Base-by-base conservation (phyloP, 2,113 vertebrate genomes). In the Nothobranchius furzeri region DNA sequence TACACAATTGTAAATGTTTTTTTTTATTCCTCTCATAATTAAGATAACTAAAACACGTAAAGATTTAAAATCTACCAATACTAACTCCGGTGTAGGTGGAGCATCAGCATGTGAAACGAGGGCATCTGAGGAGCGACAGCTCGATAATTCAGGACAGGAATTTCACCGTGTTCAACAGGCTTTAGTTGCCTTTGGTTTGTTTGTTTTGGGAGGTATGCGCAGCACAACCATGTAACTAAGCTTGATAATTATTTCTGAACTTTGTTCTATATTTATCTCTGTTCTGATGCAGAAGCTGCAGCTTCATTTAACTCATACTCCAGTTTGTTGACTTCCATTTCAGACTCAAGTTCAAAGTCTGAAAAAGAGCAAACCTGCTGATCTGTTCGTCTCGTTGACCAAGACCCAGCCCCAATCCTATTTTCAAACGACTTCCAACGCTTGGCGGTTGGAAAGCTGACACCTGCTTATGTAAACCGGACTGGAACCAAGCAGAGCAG, bases 381-480 rank as follows among this genome's bases (percentile, higher is more conserved):
- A 69, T 45, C 36, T 49, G 20, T 68, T 24, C 0, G 7, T 54
- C 51, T 36, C 47, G 52, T 12, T 52, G 36, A 53, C 4, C 15
- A 15, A 62, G 13, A 75, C 20, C 40, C n/a, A 40, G 7, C 47
- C 24, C 36, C 10, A n/a, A 6, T 24, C n/a, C 12, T 58, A n/a
- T 65, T 17, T 50, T 35, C 46, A 55, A 81, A 77, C 67, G 60
- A 69, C 56, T 71, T 70, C 75, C 75, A 47, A 60, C 70, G 77
- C 75, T 48, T 63, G 68, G 75, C 83, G 75, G 70, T 4, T 62
- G 70, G 89, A 86, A 90, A 90, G 78, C 85, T 45, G 73, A 86
- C 71, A 72, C 84, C 61, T 12, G 72, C 79, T 86, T 79, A 74
- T 78, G 70, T 71, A 50, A 73, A 72, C 10, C 59, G 70, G 57